A percentile compares a stretch with the other conserved stretches of the same genome.
Conservation (phyloP, 2,113 vertebrate species). For the Galbula dea region DNA sequence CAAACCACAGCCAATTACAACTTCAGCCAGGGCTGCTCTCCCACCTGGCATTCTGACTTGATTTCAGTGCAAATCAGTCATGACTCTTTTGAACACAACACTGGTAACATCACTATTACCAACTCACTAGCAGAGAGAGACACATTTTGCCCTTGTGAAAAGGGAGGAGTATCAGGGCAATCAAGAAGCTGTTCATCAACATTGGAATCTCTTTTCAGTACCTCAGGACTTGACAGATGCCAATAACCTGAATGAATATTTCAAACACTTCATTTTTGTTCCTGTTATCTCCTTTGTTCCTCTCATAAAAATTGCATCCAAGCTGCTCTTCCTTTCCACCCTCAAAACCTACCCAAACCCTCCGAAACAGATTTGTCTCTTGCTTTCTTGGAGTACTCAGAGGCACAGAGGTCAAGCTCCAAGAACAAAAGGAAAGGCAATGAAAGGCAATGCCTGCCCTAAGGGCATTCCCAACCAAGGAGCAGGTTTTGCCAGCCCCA, state of each 20-base stretch:
- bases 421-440: neutral
- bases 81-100: neutral
- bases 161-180: neutral
- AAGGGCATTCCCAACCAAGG: neutral
- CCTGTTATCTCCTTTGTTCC: neutral
- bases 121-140: neutral
- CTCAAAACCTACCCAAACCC: neutral
- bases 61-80: neutral
- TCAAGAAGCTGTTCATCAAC: neutral
- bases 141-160: neutral
- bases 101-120: neutral
- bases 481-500: neutral
- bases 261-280: neutral
- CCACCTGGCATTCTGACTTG: rapidly evolving
- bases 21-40: neutral
- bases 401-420: neutral
- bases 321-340: neutral
- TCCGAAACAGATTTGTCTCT: neutral
- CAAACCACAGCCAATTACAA: neutral
- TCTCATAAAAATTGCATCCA: neutral
- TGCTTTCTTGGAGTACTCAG: neutral
- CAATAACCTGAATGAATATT: neutral
- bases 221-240: neutral
- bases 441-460: neutral
- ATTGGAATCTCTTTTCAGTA: neutral